Base-by-base conservation (phyloP, 1,140 invertebrate genomes). In the Drosophila ohnishii region DNA sequence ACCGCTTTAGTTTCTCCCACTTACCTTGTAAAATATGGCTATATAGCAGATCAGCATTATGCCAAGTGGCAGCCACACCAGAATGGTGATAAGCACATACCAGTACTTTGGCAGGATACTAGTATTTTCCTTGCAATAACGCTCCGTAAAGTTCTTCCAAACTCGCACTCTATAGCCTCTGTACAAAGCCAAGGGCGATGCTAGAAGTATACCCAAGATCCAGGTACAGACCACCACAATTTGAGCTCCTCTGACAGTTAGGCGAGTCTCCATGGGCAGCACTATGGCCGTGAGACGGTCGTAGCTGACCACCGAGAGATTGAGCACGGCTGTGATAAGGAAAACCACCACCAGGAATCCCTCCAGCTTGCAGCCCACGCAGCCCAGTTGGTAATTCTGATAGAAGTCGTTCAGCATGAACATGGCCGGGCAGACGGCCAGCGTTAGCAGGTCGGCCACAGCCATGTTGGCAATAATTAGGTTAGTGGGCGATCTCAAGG, bases 391-490 rank as follows among this genome's bases (percentile, higher is more conserved):
- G 90, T 94, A 97, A 79, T 95, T 95, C 90, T 96, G 95, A 83
- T 94, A 96, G 64, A 95, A 94, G 89, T 96, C 95, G 34, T 94
- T 92, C 5, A 95, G 92, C 30, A 96, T 91, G 85, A 95, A 94
- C 79, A 96, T 94, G 92, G 94, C 94, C 0, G 96, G 95, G 59
- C 96, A 96, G 9, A 97, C 92, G 3, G 96, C 64, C n/a, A 96
- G 92, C 0, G 95, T 96, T 1, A 95, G 84, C 3, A 97, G 92
- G 91, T 97, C 96, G 0, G 96, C 95, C 4, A 95, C 78, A 0
- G 96, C 96, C 93, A 97, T 94, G 76, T 96, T 97, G 30, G 95
- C 94, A 10, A 98, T 95, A 25, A 97, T 93, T 32, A 96, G 92
- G 92, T 97, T 97, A 4, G 96, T 96, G 0, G 96, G 94, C n/a